phyloP scores from a whole-genome alignment of 2,797 vertebrate species.

The Otus scops region DNA sequence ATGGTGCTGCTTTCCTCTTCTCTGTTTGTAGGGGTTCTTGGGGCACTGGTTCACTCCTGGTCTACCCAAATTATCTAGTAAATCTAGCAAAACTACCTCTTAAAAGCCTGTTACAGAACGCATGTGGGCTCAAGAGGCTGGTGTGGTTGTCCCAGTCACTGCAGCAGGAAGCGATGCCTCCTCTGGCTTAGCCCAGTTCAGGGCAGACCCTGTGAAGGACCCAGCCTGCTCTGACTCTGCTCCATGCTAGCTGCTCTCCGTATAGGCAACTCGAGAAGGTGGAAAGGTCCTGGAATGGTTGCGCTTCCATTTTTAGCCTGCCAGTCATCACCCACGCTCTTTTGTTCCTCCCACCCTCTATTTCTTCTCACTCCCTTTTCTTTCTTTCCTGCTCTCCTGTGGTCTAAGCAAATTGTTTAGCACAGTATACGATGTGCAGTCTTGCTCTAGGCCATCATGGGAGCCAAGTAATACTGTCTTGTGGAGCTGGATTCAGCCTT shows the following conservation, averaged over 20 bases:
- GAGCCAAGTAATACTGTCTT: not conserved
- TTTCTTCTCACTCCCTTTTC: not conserved
- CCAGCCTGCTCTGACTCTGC: not conserved
- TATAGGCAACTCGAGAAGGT: not conserved
- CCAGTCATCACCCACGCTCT: not conserved
- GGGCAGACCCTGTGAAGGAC: not conserved
- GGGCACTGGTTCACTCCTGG: rapidly evolving
- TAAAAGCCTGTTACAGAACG: not conserved
- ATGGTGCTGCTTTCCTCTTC: not conserved
- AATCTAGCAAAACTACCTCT: not conserved
- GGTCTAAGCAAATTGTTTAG: not conserved
- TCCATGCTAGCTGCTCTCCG: rapidly evolving
- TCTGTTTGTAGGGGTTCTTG: not conserved
- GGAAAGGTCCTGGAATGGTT: not conserved
- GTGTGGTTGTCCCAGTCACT: not conserved
- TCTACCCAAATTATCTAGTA: not conserved
- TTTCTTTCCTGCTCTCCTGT: not conserved
- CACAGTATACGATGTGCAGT: not conserved
- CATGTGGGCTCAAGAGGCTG: rapidly evolving
- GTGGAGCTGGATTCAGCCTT: not conserved
- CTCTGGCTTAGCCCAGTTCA: not conserved
- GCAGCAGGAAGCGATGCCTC: not conserved
- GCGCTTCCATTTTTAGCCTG: not conserved
- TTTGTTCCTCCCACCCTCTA: not conserved
- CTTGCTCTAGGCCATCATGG: not conserved